Percentiles rank a stretch among this genome's conserved stretches.
These are phyloP conservation scores for Hydrotaea diabolus DNA, from an alignment of 2,888 invertebrate genomes.

Conservation along the genomic window DNA sequence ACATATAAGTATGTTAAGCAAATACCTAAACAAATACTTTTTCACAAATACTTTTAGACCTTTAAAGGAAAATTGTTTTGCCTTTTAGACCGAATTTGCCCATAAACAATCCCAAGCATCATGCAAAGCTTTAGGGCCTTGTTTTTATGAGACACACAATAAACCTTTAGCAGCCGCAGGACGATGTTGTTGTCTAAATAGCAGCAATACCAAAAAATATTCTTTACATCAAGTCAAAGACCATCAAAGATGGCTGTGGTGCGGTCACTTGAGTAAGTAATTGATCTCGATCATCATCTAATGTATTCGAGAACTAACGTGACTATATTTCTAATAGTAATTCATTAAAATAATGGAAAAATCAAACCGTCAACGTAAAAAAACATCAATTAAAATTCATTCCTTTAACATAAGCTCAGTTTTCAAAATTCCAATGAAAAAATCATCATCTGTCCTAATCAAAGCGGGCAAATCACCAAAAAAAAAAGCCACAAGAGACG, in stretches of 20 bases:
- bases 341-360: slow-evolving; percentile 8
- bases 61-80: no score
- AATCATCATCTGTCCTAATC: slow-evolving; percentile 62
- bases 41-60: no score
- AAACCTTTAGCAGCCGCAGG: no score
- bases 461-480: slow-evolving; percentile 61
- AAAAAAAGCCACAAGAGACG: slow-evolving; percentile 1
- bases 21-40: no score
- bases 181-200: no score
- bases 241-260: not conserved
- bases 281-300: not conserved
- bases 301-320: not conserved
- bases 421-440: slow-evolving; percentile 74
- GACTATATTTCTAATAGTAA: slow-evolving; percentile 14
- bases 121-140: no score
- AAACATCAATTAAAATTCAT: slow-evolving; percentile 76
- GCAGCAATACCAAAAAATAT: no score
- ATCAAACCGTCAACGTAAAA: not conserved
- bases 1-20: no score
- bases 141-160: no score
- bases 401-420: slow-evolving; percentile 49
- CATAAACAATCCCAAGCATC: no score
- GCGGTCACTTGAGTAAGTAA: not conserved
- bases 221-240: not conserved
- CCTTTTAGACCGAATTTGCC: no score